phyloP scores from a whole-genome alignment of 1,140 invertebrate species.

The Scaptomyza graminum region DNA sequence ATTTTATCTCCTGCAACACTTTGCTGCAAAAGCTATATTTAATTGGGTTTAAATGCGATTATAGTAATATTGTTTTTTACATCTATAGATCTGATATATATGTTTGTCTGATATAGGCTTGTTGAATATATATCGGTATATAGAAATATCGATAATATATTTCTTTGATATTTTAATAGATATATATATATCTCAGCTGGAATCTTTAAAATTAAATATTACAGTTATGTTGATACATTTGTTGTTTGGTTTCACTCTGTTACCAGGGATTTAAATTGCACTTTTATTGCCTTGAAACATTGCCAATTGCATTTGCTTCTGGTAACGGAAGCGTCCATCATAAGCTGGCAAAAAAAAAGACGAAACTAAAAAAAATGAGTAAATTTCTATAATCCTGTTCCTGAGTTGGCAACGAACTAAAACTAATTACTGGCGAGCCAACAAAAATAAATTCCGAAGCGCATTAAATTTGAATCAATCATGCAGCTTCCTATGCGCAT shows the following conservation, averaged over 20 bases:
- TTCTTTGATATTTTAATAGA: no score
- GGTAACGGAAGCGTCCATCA: constrained; percentile 55
- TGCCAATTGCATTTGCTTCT: constrained; percentile 47
- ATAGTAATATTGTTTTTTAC: no score
- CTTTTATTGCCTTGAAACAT: constrained; percentile 43
- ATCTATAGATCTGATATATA: no score
- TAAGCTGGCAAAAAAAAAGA: constrained; percentile 46
- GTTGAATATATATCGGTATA: no score
- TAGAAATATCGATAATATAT: no score
- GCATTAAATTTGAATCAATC: constrained; percentile 79
- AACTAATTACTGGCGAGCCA: constrained; percentile 62
- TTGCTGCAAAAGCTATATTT: no score
- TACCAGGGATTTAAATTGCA: neutral
- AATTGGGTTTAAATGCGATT: no score
- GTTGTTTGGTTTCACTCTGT: neutral
- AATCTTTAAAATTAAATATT: no score
- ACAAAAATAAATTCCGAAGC: constrained; percentile 48
- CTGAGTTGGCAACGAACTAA: constrained; percentile 62
- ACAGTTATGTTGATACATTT: no score
- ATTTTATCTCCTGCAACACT: neutral
- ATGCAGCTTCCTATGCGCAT: constrained; percentile 40
- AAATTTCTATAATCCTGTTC: constrained; percentile 34
- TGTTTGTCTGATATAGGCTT: no score
- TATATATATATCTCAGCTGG: no score
- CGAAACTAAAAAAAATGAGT: neutral